Percentiles rank a stretch among this genome's conserved stretches.
These are phyloP conservation scores for Sinocyclocheilus anophthalmus DNA, from an alignment of 2,113 vertebrate genomes.

Conservation along the genomic window DNA sequence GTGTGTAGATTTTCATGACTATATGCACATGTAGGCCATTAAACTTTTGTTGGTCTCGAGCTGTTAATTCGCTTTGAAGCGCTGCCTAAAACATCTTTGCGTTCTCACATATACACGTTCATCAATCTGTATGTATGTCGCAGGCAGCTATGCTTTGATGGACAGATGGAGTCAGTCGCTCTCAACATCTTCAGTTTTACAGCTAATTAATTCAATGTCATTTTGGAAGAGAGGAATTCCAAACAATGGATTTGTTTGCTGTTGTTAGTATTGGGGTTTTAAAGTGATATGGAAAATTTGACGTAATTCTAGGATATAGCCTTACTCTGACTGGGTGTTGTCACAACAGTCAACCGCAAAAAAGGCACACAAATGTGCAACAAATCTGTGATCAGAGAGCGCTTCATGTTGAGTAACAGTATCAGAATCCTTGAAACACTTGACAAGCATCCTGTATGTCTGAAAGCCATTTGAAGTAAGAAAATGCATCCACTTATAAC, in stretches of 20 bases:
- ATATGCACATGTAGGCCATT: slow-evolving; percentile 19
- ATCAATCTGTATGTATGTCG: background rate
- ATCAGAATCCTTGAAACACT: background rate
- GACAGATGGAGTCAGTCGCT: slow-evolving; percentile 35
- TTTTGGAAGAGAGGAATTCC: slow-evolving; percentile 31
- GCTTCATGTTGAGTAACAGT: slow-evolving; percentile 12
- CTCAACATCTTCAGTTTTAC: slow-evolving; percentile 29
- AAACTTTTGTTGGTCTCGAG: background rate
- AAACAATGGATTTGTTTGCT: slow-evolving; percentile 49
- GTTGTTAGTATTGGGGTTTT: slow-evolving; percentile 23
- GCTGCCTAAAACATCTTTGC: slow-evolving; percentile 29
- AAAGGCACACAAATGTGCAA: slow-evolving; percentile 41
- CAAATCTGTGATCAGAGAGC: slow-evolving; percentile 35
- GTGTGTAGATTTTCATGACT: slow-evolving; percentile 1
- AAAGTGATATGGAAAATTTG: slow-evolving; percentile 32
- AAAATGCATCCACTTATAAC: background rate
- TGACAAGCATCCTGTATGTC: background rate
- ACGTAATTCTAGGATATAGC: slow-evolving; percentile 13
- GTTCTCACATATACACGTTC: slow-evolving; percentile 17
- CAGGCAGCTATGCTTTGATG: slow-evolving; percentile 45
- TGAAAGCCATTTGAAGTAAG: background rate
- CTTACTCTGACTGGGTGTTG: slow-evolving; percentile 32
- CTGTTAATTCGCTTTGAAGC: slow-evolving; percentile 31
- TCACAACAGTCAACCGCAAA: slow-evolving; percentile 43
- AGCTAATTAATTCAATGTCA: slow-evolving; percentile 45